These are phyloP conservation scores for Drosophila mojavensis DNA, from an alignment of 1,140 invertebrate genomes.

Conservation along the genomic window DNA sequence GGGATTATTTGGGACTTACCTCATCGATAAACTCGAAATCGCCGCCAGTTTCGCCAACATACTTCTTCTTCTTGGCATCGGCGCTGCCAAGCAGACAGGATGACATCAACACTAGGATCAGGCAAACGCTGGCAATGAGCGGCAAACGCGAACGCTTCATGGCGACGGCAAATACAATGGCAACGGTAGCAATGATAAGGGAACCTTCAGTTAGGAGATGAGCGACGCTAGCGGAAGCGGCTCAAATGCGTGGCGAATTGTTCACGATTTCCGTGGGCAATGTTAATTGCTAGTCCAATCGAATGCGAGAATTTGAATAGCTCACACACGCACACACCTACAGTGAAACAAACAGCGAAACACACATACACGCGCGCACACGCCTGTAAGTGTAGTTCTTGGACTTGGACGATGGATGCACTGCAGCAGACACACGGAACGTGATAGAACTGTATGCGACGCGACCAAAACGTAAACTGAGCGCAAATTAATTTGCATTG, in stretches of 20 bases:
- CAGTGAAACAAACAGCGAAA: slow-evolving; percentile 6
- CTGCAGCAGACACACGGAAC: slow-evolving; percentile 60
- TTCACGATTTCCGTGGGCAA: slow-evolving; percentile 40
- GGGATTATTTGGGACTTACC: slow-evolving; percentile 78
- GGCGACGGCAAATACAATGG: slow-evolving; percentile 20
- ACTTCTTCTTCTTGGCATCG: slow-evolving; percentile 82
- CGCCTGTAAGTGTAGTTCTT: slow-evolving; percentile 33
- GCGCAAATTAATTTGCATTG: slow-evolving; percentile 43
- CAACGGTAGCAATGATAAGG: slow-evolving; percentile 1
- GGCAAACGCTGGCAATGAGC: slow-evolving; percentile 77
- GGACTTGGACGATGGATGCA: slow-evolving; percentile 53
- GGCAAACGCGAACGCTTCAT: slow-evolving; percentile 77
- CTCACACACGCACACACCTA: slow-evolving; percentile 16
- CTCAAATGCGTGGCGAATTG: slow-evolving; percentile 39
- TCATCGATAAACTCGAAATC: slow-evolving; percentile 84
- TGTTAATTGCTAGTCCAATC: slow-evolving; percentile 42
- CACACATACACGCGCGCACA: slow-evolving; percentile 33
- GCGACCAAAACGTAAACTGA: slow-evolving; percentile 80
- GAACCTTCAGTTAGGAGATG: background rate
- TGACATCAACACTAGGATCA: slow-evolving; percentile 82
- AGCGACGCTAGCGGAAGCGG: slow-evolving; percentile 17
- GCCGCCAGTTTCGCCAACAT: slow-evolving; percentile 81
- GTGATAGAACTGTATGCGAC: slow-evolving; percentile 62
- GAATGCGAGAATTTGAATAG: slow-evolving; percentile 17
- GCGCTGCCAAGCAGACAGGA: slow-evolving; percentile 68